Percentiles rank a stretch among this genome's conserved stretches.
Conservation (phyloP, 2,888 invertebrate genomes). For the Caenorhabditis sp. region DNA sequence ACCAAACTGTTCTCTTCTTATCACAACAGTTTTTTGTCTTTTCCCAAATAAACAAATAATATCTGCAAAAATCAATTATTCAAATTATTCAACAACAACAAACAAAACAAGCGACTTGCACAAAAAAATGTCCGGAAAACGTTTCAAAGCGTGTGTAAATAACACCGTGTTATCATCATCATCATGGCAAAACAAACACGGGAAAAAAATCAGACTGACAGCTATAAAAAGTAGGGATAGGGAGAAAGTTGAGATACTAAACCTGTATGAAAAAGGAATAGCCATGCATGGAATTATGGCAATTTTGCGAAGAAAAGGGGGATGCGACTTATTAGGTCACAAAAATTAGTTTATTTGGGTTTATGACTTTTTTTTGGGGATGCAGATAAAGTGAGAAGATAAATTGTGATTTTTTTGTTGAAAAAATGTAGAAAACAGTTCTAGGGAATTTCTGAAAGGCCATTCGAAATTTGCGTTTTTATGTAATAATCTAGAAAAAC, state of each 20-base stretch:
- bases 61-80: slow-evolving; percentile 5
- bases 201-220: neutral
- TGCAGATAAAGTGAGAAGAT: neutral
- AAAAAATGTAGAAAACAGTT: too few relatives aligned
- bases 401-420: too few relatives aligned
- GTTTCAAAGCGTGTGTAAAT: neutral
- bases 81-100: neutral
- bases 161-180: neutral
- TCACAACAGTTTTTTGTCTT: neutral
- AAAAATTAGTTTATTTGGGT: neutral
- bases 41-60: neutral
- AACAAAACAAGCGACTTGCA: neutral
- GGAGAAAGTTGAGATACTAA: neutral
- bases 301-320: neutral
- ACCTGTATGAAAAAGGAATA: neutral
- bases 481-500: too few relatives aligned
- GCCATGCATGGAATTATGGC: neutral
- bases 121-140: neutral
- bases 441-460: too few relatives aligned
- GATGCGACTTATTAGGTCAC: neutral
- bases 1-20: neutral
- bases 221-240: neutral
- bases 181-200: neutral
- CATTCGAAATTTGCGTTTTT: too few relatives aligned
- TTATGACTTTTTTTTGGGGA: neutral